Evolutionary conservation across 2,888 invertebrate genomes (phyloP).

Genomic region (Dyspetes luteomarginatus): DNA sequence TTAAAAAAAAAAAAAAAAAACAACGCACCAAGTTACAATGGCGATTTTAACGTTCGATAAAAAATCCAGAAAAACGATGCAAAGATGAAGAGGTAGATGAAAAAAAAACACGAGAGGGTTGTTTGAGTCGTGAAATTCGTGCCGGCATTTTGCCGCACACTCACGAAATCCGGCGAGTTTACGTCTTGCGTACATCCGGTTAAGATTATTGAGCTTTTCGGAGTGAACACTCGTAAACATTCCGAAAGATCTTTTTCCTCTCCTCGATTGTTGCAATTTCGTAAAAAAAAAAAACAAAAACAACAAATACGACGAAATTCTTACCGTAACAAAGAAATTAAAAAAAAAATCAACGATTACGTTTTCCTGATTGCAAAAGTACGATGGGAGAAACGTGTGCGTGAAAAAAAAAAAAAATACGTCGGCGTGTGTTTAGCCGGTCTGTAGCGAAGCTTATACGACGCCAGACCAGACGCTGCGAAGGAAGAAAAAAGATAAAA

Average conservation of each 20-base stretch:
- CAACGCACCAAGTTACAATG: too few species aligned
- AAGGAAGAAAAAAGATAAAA: neutral
- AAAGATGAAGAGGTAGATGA: constrained; percentile 46
- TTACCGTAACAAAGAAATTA: too few species aligned
- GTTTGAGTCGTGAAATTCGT: constrained; percentile 13
- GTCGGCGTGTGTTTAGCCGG: neutral
- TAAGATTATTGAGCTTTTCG: too few species aligned
- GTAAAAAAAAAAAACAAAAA: neutral
- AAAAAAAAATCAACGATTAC: neutral
- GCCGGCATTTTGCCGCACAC: constrained; percentile 39
- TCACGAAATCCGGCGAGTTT: constrained; percentile 26
- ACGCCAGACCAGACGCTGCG: neutral
- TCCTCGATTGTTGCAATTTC: neutral
- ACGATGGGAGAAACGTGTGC: neutral
- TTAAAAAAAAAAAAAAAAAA: neutral
- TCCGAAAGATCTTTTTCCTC: too few species aligned
- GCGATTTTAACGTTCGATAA: too few species aligned
- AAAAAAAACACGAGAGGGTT: neutral
- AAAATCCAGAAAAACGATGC: neutral
- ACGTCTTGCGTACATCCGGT: too few species aligned
- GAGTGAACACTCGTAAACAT: too few species aligned
- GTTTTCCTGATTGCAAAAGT: too few species aligned
- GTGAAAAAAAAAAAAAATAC: neutral
- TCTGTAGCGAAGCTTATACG: neutral
- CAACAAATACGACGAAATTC: neutral